Evolutionary conservation across 2,888 invertebrate species (phyloP).

Genomic region (Eurois occulta): DNA sequence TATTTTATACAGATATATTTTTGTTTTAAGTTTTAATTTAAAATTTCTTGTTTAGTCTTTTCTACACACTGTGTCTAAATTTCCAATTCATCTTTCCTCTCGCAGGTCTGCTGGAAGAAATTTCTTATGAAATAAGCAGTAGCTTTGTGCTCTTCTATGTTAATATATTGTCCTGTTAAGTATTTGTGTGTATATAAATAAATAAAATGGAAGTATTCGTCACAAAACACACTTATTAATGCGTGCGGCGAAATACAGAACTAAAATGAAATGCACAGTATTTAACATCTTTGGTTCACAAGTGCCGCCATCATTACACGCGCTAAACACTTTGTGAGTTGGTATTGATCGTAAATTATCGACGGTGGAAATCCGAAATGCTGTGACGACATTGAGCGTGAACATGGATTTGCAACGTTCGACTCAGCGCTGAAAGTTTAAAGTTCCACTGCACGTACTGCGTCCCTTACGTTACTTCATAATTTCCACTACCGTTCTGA

Average conservation of each 20-base stretch:
- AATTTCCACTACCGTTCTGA: not conserved
- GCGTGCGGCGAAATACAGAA: constrained; percentile 9
- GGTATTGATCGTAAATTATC: constrained; percentile 5
- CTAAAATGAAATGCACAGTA: not conserved
- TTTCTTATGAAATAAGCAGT: no score
- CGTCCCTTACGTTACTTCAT: not conserved
- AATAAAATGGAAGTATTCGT: not conserved
- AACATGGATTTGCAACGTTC: not conserved
- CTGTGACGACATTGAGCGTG: not conserved
- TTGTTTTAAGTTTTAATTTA: no score
- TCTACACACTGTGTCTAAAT: no score
- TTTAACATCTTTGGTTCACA: not conserved
- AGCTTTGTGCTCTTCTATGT: no score
- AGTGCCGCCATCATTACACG: not conserved
- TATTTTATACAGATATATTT: no score
- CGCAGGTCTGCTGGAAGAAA: no score
- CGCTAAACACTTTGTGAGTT: not conserved
- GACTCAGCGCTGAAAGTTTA: no score
- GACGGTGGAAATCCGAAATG: not conserved
- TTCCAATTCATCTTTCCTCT: no score
- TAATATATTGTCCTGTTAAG: no score
- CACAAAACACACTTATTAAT: not conserved
- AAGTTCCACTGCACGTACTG: no score
- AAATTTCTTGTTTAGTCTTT: no score
- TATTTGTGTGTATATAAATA: no score